Evolutionary conservation across 2,888 invertebrate species (phyloP).

Genomic region (Cephus spinipes): DNA sequence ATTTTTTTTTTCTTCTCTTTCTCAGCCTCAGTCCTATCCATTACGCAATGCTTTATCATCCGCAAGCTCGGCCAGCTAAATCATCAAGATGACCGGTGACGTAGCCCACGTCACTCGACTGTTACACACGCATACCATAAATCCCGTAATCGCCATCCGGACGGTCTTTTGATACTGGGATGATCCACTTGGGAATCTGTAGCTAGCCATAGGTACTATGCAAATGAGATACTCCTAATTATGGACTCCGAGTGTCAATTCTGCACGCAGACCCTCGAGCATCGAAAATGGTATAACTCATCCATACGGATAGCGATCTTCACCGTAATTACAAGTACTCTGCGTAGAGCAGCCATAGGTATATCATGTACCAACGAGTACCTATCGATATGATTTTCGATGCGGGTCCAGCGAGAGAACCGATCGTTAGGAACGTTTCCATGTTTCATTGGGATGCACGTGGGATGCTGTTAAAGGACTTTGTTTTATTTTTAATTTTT

Average conservation of each 20-base stretch:
- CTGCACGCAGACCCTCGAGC: conserved; percentile 3
- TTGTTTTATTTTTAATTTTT: not conserved
- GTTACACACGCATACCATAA: not conserved
- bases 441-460: not conserved
- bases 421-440: not conserved
- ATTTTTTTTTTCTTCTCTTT: conserved; percentile 12
- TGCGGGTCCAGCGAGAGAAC: not conserved
- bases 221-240: conserved; percentile 47
- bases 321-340: conserved; percentile 39
- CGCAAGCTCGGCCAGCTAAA: conserved; percentile 43
- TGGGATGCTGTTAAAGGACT: not conserved
- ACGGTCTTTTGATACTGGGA: not conserved
- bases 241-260: conserved; percentile 41
- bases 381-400: not conserved
- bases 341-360: not conserved
- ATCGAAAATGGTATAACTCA: conserved; percentile 41
- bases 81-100: conserved; percentile 21
- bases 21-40: conserved; percentile 39
- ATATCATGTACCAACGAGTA: not conserved
- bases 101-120: conserved; percentile 1
- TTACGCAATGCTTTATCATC: conserved; percentile 54
- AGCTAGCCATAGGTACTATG: conserved; percentile 21
- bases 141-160: not conserved
- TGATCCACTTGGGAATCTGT: not conserved
- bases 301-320: conserved; percentile 42